Base-by-base conservation (phyloP, 2,888 invertebrate genomes). In the Polymixis lichenea region DNA sequence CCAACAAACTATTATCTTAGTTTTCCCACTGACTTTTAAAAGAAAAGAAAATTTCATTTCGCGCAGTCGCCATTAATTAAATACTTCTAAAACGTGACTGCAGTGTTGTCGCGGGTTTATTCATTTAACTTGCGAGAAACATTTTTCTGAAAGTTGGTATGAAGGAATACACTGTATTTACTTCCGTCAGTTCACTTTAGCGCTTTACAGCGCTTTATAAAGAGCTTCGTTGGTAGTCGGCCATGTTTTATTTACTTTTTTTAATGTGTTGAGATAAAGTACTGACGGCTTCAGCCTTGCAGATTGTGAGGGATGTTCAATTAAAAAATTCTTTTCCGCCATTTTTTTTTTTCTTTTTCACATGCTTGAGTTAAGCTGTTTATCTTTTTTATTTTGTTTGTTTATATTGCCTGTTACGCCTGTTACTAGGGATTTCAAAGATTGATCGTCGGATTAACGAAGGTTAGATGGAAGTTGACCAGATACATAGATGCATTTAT, bases 11-110 rank as follows among this genome's bases (percentile, higher is more conserved):
- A 92, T 90, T 90, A 91, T 89, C 89, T 89, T 86, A 87, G 87
- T 87, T 89, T 89, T 86, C 82, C 81, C 74, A 69, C 76, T 77
- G 77, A 82, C 82, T 87, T 90, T 87, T 84, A 84, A 85, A 88
- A 87, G 86, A 88, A 92, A 91, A 89, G 88, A 91, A 80, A 83
- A 92, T 91, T 91, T 89, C 86, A 93, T 92, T 92, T 89, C 89
- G 75, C 86, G 83, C 87, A 78, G 86, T 86, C 86, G 83, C 88
- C 89, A 92, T 92, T 88, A 93, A 93, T 93, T 93, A 93, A 93
- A 92, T 88, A 90, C 89, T 89, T 87, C 86, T 88, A 89, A 89
- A 91, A 90, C 89, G 89, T 89, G 89, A 88, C 82, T 78, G 43
- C 43, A 46, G 58, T 74, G 82, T 84, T 87, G 85, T 86, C 82